These are phyloP conservation scores for Caerostris darwini DNA, from an alignment of 1,140 invertebrate species.

Conservation along the genomic window DNA sequence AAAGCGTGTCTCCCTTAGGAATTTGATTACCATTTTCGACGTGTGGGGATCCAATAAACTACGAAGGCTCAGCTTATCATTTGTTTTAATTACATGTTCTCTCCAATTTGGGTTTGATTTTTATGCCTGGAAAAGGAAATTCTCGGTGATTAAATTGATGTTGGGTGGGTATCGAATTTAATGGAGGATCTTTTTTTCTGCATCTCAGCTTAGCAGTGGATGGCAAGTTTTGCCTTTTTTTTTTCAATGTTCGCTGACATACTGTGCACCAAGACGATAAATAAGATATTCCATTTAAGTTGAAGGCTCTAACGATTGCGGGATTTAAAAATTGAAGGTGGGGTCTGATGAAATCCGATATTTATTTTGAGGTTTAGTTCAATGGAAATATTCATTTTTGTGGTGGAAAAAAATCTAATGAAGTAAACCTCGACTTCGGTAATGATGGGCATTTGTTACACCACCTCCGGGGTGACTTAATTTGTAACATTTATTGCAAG, in stretches of 20 bases:
- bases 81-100: constrained; percentile 21
- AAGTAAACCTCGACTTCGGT: background rate
- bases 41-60: background rate
- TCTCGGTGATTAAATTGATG: too few species aligned
- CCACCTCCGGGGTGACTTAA: background rate
- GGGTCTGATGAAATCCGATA: background rate
- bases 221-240: too few species aligned
- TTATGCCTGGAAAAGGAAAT: background rate
- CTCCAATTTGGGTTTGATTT: background rate
- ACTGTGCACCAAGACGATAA: too few species aligned
- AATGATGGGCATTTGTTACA: background rate
- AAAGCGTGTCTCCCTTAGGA: background rate
- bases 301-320: background rate
- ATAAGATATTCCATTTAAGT: too few species aligned
- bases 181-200: too few species aligned
- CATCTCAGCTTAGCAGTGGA: too few species aligned
- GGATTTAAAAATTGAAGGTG: background rate
- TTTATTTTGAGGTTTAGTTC: background rate
- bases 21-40: background rate
- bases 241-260: too few species aligned
- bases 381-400: background rate
- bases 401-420: background rate
- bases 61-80: background rate
- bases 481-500: background rate
- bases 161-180: too few species aligned